A percentile compares a stretch with the other conserved stretches of the same genome.
phyloP scores from a whole-genome alignment of 1,140 invertebrate genomes.

The Epicauta chinensis region DNA sequence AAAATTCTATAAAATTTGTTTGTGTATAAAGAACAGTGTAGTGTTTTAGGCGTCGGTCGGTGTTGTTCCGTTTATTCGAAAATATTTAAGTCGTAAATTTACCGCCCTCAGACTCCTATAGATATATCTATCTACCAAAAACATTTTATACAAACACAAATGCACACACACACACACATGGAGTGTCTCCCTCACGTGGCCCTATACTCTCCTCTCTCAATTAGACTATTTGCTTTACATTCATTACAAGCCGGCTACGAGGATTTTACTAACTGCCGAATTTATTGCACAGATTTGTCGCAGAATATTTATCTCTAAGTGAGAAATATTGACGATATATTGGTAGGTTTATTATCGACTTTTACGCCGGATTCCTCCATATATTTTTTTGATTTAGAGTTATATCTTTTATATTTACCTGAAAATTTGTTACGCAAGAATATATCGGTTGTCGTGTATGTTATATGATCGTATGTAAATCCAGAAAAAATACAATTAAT shows the following conservation, averaged over 20 bases:
- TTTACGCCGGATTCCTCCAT: constrained; percentile 7
- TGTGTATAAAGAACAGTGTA: too few species aligned
- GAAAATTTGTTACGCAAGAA: too few species aligned
- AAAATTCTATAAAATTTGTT: too few species aligned
- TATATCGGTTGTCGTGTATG: too few species aligned
- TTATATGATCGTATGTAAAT: too few species aligned
- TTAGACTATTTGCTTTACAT: constrained; percentile 32
- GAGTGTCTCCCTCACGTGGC: constrained; percentile 16
- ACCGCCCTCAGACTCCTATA: constrained; percentile 20
- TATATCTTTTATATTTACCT: constrained; percentile 11
- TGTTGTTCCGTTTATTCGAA: too few species aligned
- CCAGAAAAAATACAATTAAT: too few species aligned
- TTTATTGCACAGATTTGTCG: constrained; percentile 35
- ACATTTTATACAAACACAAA: too few species aligned
- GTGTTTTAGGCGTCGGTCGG: too few species aligned
- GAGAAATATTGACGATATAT: constrained; percentile 32
- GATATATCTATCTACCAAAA: too few species aligned
- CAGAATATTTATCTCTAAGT: constrained; percentile 32
- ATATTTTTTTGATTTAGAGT: constrained; percentile 5
- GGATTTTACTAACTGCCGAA: constrained; percentile 38
- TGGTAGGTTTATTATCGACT: constrained; percentile 27
- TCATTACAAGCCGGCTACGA: constrained; percentile 29
- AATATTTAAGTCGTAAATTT: constrained; percentile 21
- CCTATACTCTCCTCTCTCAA: constrained; percentile 11
- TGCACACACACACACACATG: not conserved